These are phyloP conservation scores for Lampris megalopsis DNA, from an alignment of 2,113 vertebrate species.

Conservation along the genomic window DNA sequence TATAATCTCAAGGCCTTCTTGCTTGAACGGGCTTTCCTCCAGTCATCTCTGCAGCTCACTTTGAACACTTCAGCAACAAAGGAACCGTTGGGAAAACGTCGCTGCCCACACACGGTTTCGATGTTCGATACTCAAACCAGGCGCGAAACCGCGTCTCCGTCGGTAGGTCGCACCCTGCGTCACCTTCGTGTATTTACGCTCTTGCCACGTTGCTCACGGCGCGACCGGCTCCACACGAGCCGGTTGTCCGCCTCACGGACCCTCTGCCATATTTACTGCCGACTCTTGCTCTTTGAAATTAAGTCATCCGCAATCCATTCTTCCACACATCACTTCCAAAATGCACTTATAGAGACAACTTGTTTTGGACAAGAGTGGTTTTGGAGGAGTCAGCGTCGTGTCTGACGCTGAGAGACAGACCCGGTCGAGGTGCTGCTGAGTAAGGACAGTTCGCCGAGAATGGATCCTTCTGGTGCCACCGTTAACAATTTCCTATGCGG, in stretches of 20 bases:
- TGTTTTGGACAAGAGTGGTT: constrained; percentile 39
- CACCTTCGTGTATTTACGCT: constrained; percentile 52
- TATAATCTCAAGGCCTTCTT: constrained; percentile 58
- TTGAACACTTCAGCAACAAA: constrained; percentile 35
- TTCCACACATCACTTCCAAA: constrained; percentile 57
- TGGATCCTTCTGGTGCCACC: constrained; percentile 31
- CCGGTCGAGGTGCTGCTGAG: constrained; percentile 24
- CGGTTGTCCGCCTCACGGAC: constrained; percentile 22
- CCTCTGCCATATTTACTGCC: constrained; percentile 30
- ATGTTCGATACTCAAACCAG: constrained; percentile 31
- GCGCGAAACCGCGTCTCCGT: neutral
- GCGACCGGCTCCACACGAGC: constrained; percentile 27
- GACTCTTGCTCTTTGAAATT: constrained; percentile 45
- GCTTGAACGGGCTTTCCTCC: constrained; percentile 54
- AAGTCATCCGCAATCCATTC: constrained; percentile 42
- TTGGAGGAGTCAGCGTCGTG: constrained; percentile 37
- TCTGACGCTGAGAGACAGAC: constrained; percentile 42
- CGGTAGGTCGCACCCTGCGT: neutral
- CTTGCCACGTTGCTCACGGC: constrained; percentile 33
- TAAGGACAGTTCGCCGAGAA: constrained; percentile 8
- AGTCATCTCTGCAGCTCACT: constrained; percentile 49
- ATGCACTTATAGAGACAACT: constrained; percentile 67
- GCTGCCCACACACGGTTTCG: constrained; percentile 42
- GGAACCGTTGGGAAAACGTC: constrained; percentile 41
- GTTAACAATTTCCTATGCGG: constrained; percentile 18